Percentiles rank a stretch among this genome's conserved stretches.
Evolutionary conservation across 2,113 vertebrate species (phyloP).

Genomic region (Gymnarchus niloticus): DNA sequence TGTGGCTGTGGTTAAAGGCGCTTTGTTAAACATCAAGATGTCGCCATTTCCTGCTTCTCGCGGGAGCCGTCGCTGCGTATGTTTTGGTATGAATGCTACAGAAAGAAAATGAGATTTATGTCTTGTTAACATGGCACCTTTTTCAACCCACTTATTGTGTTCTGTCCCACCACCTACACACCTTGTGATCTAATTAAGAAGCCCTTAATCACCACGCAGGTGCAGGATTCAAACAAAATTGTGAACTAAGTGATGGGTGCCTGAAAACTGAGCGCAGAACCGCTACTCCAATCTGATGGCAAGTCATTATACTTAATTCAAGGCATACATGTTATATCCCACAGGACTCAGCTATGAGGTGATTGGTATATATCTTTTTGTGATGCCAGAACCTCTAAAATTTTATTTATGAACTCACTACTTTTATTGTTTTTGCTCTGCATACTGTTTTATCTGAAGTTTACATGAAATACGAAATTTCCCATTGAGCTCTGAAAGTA

Average conservation of each 20-base stretch:
- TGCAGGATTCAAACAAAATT: not conserved
- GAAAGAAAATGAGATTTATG: not conserved
- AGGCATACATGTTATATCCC: not conserved
- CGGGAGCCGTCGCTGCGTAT: too few relatives aligned
- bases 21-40: too few relatives aligned
- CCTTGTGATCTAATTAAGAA: not conserved
- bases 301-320: not conserved
- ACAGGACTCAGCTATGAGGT: not conserved
- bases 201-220: not conserved
- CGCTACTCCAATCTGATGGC: not conserved
- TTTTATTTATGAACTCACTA: not conserved
- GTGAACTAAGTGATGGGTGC: not conserved
- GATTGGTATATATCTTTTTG: too few relatives aligned
- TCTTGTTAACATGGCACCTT: not conserved
- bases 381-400: not conserved
- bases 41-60: too few relatives aligned
- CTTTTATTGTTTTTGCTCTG: not conserved
- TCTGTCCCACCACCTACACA: not conserved
- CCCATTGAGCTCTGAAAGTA: not conserved
- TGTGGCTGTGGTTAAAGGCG: too few relatives aligned
- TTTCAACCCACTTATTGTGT: not conserved
- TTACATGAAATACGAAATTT: not conserved
- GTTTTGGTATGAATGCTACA: not conserved
- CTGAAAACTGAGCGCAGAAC: not conserved
- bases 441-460: not conserved